Evolutionary conservation across 2,113 vertebrate species (phyloP), one percentile per base, ranked within the genome.

Genomic region (Symphodus melops): DNA sequence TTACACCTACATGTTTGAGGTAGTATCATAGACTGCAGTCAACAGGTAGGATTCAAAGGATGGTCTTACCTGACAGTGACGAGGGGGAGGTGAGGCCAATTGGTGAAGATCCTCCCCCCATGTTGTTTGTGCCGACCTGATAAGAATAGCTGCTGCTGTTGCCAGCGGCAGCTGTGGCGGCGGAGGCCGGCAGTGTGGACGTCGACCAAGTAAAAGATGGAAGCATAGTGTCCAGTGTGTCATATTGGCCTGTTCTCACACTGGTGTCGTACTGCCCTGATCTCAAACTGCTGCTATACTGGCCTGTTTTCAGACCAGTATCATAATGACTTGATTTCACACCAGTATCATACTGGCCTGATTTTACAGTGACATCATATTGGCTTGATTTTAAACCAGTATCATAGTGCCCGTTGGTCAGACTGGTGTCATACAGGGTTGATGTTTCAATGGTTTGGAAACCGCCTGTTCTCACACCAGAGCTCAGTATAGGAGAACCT

Each of bases 91-190:
- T 68, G 55, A 79, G 33, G 46, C 49, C 60, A 5, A 84, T 1
- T 0, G 74, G 77, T 0, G 23, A 14, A 0, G 73, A 36, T 25
- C 82, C 85, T 21, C 80, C 85, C 0, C 79, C 9, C 86, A 84
- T 90, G 90, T 93, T 93, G 87, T 93, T 93, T 77, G 79, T 74
- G 65, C 81, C 57, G 46, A 53, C 21, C 75, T 92, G 91, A 77
- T 88, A 91, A 1, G 72, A 48, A 86, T 91, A 87, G 73, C 71
- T 79, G 72, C 63, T 81, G 81, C 72, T 39, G 72, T 68, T 82
- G 37, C 72, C 82, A 19, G 68, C 33, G 1, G 62, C 25, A 16
- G 54, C 81, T 0, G 77, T 71, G 1, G 79, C 42, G 56, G 86
- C 41, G 58, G 84, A 0, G 51, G 85, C 62, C 0, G 90, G 89